These are phyloP conservation scores for Drosophila kambysellisi DNA, from an alignment of 2,888 invertebrate genomes.

Conservation along the genomic window DNA sequence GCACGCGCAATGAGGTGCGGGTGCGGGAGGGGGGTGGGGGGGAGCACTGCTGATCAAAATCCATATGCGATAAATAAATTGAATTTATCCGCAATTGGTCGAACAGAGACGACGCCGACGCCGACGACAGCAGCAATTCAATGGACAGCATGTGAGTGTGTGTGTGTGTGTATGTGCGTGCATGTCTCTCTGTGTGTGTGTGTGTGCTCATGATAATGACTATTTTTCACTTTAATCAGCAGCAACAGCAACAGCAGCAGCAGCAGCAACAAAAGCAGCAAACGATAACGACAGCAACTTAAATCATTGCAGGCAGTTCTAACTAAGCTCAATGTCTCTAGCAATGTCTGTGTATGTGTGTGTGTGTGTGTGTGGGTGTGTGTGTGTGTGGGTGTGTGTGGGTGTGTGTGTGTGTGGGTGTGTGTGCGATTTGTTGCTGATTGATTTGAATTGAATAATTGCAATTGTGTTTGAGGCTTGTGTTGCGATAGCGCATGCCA, in stretches of 20 bases:
- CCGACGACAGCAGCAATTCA: slow-evolving; percentile 27
- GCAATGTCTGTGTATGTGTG: slow-evolving; percentile 28
- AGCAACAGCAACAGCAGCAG: slow-evolving; percentile 32
- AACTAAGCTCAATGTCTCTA: slow-evolving; percentile 75
- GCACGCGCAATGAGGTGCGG: slow-evolving; percentile 11
- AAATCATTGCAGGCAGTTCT: slow-evolving; percentile 74
- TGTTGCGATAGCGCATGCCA: slow-evolving; percentile 24
- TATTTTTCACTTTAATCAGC: slow-evolving; percentile 73
- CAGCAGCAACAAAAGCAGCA: slow-evolving; percentile 28
- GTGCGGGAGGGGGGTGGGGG: not conserved
- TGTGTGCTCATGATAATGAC: slow-evolving; percentile 63
- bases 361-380: slow-evolving; percentile 9
- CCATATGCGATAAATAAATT: slow-evolving; percentile 83
- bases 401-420: slow-evolving; percentile 26
- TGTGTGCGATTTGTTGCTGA: slow-evolving; percentile 69
- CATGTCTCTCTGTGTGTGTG: slow-evolving; percentile 21
- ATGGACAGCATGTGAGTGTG: slow-evolving; percentile 23
- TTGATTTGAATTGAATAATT: slow-evolving; percentile 84
- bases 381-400: slow-evolving; percentile 42
- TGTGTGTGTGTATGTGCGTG: slow-evolving; percentile 14
- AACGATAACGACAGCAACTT: slow-evolving; percentile 58
- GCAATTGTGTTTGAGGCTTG: slow-evolving; percentile 63
- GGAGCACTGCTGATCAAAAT: slow-evolving; percentile 65
- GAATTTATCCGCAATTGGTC: slow-evolving; percentile 84
- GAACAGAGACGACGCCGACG: slow-evolving; percentile 46